These are phyloP conservation scores for Zoroaster sp. DNA, from an alignment of 53 echinoderm and acorn worm genomes.

Conservation along the genomic window DNA sequence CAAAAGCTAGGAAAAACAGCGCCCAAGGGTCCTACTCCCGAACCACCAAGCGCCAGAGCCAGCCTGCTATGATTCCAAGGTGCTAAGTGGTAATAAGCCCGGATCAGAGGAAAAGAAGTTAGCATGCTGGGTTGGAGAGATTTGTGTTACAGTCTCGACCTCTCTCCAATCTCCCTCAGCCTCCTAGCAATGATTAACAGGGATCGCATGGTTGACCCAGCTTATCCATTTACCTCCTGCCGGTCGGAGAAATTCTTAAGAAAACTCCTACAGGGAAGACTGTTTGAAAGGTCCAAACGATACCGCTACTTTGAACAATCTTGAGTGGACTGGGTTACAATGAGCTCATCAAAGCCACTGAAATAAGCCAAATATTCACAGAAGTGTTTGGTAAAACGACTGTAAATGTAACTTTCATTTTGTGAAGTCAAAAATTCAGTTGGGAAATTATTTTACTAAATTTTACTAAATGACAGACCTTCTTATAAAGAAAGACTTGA, in stretches of 20 bases:
- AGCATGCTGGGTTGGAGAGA: slow-evolving; percentile 1
- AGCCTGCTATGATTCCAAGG: slow-evolving; percentile 11
- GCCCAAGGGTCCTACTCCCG: neutral
- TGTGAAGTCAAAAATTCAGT: too few species aligned
- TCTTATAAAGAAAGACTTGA: too few species aligned
- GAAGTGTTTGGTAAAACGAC: too few species aligned
- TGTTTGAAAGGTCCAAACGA: neutral
- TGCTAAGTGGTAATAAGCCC: slow-evolving; percentile 55
- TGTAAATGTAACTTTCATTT: too few species aligned
- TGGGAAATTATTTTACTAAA: too few species aligned
- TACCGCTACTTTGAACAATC: too few species aligned
- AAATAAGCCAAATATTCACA: too few species aligned
- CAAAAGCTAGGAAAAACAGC: slow-evolving; percentile 45
- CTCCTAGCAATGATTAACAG: slow-evolving; percentile 11
- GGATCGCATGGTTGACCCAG: slow-evolving; percentile 9
- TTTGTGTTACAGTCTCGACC: slow-evolving; percentile 27
- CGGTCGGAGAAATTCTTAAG: slow-evolving; percentile 28
- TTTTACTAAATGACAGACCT: too few species aligned
- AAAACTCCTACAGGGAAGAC: slow-evolving; percentile 28
- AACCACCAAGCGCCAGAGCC: neutral
- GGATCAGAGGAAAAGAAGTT: neutral
- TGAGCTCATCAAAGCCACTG: too few species aligned
- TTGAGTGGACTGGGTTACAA: too few species aligned
- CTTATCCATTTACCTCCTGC: slow-evolving; percentile 38
- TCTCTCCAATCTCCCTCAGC: neutral